These are phyloP conservation scores for Amphimallon solstitiale DNA, from an alignment of 2,888 invertebrate species.

Conservation along the genomic window DNA sequence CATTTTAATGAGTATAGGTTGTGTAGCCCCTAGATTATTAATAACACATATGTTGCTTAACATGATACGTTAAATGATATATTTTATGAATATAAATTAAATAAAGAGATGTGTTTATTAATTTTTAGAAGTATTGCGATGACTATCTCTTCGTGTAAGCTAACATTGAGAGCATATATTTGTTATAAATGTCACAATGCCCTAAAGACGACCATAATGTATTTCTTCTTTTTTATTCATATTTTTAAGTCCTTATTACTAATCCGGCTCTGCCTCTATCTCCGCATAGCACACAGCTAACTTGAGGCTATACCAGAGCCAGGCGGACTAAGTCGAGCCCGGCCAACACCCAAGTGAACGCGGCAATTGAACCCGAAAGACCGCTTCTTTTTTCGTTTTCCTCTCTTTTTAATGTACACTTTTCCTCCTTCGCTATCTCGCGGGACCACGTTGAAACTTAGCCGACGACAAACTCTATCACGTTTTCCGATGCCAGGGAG, in stretches of 20 bases:
- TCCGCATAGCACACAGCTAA: slow-evolving; percentile 12
- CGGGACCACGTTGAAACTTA: slow-evolving; percentile 33
- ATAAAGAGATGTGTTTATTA: too few species aligned
- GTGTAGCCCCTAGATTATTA: too few species aligned
- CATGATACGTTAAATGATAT: too few species aligned
- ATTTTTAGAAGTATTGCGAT: too few species aligned
- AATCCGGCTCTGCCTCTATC: slow-evolving; percentile 13
- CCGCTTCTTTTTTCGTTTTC: slow-evolving; percentile 33
- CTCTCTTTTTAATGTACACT: slow-evolving; percentile 13
- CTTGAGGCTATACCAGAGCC: slow-evolving; percentile 10
- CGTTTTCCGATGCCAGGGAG: slow-evolving; percentile 31
- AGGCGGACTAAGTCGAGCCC: slow-evolving; percentile 17
- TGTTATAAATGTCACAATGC: too few species aligned
- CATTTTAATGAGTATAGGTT: too few species aligned
- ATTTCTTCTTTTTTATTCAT: background rate
- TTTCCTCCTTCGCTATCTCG: slow-evolving; percentile 30
- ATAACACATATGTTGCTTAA: too few species aligned
- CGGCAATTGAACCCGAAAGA: slow-evolving; percentile 39
- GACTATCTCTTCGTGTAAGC: too few species aligned
- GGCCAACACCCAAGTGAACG: slow-evolving; percentile 38
- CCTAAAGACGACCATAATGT: too few species aligned
- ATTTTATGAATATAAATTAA: too few species aligned
- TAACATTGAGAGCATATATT: too few species aligned
- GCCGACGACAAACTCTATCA: slow-evolving; percentile 36
- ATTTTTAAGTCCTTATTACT: background rate